Evolutionary conservation across 2,797 vertebrate species (phyloP), one percentile per base, ranked within the genome.

Genomic region (Anisognathus igniventris): DNA sequence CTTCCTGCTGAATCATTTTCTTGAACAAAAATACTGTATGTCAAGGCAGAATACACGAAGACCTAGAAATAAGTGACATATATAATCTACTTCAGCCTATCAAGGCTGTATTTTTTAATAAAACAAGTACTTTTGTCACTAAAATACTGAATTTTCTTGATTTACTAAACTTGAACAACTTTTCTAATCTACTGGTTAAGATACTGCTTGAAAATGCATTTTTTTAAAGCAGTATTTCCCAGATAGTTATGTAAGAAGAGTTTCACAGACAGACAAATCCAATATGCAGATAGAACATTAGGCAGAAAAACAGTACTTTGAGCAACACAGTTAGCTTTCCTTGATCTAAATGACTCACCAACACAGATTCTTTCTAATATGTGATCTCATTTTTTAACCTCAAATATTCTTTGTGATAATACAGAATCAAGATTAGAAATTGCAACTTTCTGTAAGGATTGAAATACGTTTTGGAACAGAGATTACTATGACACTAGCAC

Each of bases 201-300:
- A 33, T 50, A 14, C 39, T 88, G 33, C 91, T 92, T 91, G 72
- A 79, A 80, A 90, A 79, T 21, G 37, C 6, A 4, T 21, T 54
- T 86, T 90, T 93, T 87, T 14, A 80, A 94, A 75, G 27, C 47
- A 86, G 1, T 30, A 61, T 68, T 90, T 94, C 74, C 60, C 78
- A 86, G 62, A 27, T 14, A 85, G 40, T 94, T 94, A 93, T 21
- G 20, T 70, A 96, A 94, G 28, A 93, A 27, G 13, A 91, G 30
- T 75, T 94, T 91, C 90, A 78, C 2, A 83, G n/a, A 68, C 31
- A 89, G 58, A 73, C 24, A 89, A 92, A 86, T 40, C 80, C 8
- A 10, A 85, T 68, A 81, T 51, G 42, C 28, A 82, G 5, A 27
- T 27, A 87, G 31, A 27, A 89, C 27, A 74, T 48, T 20, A 90